phyloP scores from a whole-genome alignment of 2,797 vertebrate genomes.

The Manis crassicaudata region DNA sequence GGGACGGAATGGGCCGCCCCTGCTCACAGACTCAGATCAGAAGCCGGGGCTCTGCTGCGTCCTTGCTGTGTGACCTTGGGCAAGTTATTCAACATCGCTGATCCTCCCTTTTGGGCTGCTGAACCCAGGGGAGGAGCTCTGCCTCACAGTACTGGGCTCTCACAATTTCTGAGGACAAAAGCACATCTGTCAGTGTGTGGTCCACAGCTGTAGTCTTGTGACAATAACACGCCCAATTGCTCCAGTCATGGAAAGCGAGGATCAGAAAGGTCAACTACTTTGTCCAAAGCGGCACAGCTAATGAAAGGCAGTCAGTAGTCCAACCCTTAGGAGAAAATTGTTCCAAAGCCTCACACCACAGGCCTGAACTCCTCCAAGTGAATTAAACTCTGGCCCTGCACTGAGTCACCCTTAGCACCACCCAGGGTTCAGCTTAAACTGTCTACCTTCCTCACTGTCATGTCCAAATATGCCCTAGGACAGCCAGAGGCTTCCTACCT shows the following conservation, averaged over 20 bases:
- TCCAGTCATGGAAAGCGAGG: background rate
- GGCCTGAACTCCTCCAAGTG: background rate
- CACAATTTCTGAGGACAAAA: background rate
- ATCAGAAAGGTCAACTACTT: background rate
- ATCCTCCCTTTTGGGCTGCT: background rate
- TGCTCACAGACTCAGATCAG: background rate
- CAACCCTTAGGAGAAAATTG: too few species aligned
- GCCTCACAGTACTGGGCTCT: background rate
- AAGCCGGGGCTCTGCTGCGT: background rate
- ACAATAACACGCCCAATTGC: background rate
- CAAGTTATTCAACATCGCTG: background rate
- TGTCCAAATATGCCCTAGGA: fast-evolving
- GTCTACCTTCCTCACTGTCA: fast-evolving
- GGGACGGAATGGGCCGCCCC: background rate
- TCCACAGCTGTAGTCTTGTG: fast-evolving
- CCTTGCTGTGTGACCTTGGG: background rate
- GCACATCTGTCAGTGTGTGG: too few species aligned
- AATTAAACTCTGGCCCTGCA: background rate
- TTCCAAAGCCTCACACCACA: background rate
- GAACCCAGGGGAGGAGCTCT: background rate
- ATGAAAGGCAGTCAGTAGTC: background rate
- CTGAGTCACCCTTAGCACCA: background rate
- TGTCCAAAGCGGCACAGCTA: background rate
- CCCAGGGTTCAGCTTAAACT: background rate
- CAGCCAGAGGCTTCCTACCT: conserved; percentile 60